These are phyloP conservation scores for Pantherophis guttatus DNA, from an alignment of 2,113 vertebrate genomes.

Conservation along the genomic window DNA sequence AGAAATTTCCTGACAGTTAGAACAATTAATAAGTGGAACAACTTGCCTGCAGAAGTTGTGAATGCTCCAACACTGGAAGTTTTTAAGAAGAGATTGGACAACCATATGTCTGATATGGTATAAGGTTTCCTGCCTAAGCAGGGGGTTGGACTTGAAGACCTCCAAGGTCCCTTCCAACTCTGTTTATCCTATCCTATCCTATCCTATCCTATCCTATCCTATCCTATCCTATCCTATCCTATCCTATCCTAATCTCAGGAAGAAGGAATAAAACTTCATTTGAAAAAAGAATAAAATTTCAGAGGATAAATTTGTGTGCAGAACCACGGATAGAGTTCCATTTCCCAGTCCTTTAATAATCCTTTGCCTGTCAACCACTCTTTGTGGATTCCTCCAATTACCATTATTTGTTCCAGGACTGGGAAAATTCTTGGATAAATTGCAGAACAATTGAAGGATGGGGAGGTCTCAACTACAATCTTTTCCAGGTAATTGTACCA, in stretches of 20 bases:
- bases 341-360: not conserved
- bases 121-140: too few species aligned
- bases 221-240: too few species aligned
- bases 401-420: not conserved
- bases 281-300: not conserved
- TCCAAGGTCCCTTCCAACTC: too few species aligned
- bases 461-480: not conserved
- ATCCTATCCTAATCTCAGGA: not conserved
- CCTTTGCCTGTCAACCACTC: not conserved
- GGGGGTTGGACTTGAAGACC: too few species aligned
- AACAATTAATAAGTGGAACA: too few species aligned
- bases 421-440: not conserved
- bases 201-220: too few species aligned
- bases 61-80: too few species aligned
- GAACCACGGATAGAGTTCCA: not conserved
- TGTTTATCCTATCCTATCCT: too few species aligned
- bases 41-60: too few species aligned
- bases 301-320: not conserved
- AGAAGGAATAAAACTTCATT: not conserved
- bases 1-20: too few species aligned
- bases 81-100: too few species aligned
- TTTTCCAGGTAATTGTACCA: not conserved
- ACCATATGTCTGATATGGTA: too few species aligned
- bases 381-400: not conserved
- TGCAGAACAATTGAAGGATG: not conserved